Percentiles rank a stretch among this genome's conserved stretches.
These are phyloP conservation scores for Orchesella cincta DNA, from an alignment of 1,140 invertebrate genomes.

Conservation along the genomic window DNA sequence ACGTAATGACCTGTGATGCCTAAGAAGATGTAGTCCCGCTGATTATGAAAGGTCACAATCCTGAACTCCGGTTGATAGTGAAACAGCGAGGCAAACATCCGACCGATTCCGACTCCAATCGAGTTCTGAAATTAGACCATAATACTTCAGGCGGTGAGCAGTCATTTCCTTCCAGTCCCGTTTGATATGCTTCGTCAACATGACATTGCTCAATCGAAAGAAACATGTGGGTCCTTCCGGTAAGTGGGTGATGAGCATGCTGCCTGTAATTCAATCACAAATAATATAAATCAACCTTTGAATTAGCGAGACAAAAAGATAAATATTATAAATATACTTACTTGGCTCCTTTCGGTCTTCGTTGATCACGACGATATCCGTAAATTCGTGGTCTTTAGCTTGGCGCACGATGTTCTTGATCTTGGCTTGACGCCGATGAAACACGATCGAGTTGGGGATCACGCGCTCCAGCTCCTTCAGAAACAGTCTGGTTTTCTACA, in stretches of 20 bases:
- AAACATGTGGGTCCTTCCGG: constrained; percentile 94
- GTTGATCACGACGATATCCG: constrained; percentile 90
- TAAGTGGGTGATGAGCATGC: constrained; percentile 86
- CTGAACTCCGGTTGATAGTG: constrained; percentile 95
- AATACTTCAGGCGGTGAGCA: constrained; percentile 87
- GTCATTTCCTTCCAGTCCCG: constrained; percentile 77
- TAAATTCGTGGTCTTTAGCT: constrained; percentile 74
- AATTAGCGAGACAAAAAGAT: no score
- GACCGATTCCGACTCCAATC: constrained; percentile 81
- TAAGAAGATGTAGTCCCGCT: constrained; percentile 98
- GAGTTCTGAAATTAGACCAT: constrained; percentile 93
- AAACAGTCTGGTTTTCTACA: constrained; percentile 85
- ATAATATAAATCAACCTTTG: no score
- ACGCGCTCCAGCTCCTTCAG: constrained; percentile 85
- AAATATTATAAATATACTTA: no score
- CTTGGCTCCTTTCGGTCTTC: constrained; percentile 88
- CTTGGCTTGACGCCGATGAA: constrained; percentile 76
- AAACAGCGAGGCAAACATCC: constrained; percentile 94
- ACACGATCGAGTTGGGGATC: constrained; percentile 84
- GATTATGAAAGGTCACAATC: constrained; percentile 97
- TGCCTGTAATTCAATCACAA: constrained; percentile 71
- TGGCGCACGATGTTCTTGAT: constrained; percentile 90
- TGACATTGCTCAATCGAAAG: constrained; percentile 76
- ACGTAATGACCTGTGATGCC: constrained; percentile 96
- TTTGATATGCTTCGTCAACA: constrained; percentile 74